phyloP scores from a whole-genome alignment of 2,797 vertebrate genomes.

The Sebastiscus tertius region DNA sequence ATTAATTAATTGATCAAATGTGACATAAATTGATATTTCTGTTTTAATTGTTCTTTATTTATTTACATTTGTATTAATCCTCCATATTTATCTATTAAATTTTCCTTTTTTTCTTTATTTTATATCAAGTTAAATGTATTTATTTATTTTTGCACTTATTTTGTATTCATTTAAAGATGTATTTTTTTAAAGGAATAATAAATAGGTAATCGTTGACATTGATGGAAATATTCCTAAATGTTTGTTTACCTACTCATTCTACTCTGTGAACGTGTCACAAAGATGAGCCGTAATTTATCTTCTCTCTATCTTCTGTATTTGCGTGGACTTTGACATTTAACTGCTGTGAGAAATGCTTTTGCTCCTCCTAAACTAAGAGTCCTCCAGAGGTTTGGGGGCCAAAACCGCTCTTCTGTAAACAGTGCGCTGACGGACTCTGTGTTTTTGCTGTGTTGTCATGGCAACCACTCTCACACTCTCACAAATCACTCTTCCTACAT shows the following conservation, averaged over 20 bases:
- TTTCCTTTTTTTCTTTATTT: background rate
- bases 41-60: background rate
- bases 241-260: background rate
- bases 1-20: background rate
- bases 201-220: background rate
- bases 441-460: constrained; percentile 62
- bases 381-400: constrained; percentile 25
- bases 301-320: background rate
- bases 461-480: constrained; percentile 42
- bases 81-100: background rate
- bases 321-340: background rate
- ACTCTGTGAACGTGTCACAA: background rate
- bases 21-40: background rate
- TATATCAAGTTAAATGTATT: background rate
- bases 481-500: constrained; percentile 36
- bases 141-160: background rate
- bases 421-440: constrained; percentile 19
- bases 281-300: background rate
- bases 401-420: constrained; percentile 60
- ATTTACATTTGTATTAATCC: background rate
- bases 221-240: background rate
- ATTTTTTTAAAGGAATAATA: background rate
- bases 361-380: background rate
- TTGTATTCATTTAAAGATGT: background rate
- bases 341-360: constrained; percentile 1